phyloP scores from a whole-genome alignment of 2,888 invertebrate genomes.

The Nomada ruficornis region DNA sequence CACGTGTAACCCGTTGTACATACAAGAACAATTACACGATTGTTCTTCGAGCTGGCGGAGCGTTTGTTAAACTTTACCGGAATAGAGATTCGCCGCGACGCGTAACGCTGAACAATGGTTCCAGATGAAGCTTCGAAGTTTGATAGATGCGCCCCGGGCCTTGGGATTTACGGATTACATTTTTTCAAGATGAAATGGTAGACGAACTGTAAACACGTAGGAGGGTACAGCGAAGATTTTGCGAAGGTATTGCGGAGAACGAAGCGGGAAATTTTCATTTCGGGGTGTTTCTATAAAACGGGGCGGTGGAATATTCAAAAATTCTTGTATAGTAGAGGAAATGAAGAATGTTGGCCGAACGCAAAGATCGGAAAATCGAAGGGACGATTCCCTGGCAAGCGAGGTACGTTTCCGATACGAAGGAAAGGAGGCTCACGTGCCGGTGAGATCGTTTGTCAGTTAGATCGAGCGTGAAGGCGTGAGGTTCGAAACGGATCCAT shows the following conservation, averaged over 20 bases:
- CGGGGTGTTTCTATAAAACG: no score
- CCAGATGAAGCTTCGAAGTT: neutral
- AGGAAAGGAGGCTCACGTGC: conserved; percentile 20
- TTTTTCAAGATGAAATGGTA: no score
- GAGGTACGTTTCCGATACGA: neutral
- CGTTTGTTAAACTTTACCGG: conserved; percentile 3
- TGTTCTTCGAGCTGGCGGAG: neutral
- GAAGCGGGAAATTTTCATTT: no score
- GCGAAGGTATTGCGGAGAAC: no score
- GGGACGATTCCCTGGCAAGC: no score
- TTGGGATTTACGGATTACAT: no score
- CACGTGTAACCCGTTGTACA: conserved; percentile 15
- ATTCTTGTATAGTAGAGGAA: no score
- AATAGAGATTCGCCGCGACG: neutral
- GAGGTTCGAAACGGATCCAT: conserved; percentile 46
- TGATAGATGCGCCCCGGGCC: neutral
- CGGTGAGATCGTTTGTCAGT: conserved; percentile 53
- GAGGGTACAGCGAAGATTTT: no score
- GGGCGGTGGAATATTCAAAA: no score
- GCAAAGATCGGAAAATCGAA: no score
- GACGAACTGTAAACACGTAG: no score
- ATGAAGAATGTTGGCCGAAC: no score
- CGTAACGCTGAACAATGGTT: neutral
- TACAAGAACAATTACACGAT: conserved; percentile 14
- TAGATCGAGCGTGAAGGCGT: conserved; percentile 53